Evolutionary conservation across 2,113 vertebrate species (phyloP).

Genomic region (Theristicus caerulescens): DNA sequence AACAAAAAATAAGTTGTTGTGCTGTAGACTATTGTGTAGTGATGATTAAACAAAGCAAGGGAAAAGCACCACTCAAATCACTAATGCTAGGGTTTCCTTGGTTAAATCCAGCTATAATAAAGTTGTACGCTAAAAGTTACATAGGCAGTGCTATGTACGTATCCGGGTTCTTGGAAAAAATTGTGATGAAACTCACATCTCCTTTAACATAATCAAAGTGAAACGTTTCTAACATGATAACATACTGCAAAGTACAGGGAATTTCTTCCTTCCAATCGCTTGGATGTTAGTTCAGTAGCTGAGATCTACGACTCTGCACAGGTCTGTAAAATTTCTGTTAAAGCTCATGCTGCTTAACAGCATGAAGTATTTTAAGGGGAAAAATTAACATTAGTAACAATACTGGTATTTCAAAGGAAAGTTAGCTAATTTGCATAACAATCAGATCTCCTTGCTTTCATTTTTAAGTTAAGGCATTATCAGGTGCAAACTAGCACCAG

Average conservation of each 20-base stretch:
- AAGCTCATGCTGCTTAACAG: neutral
- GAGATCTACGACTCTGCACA: constrained; percentile 54
- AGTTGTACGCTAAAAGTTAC: constrained; percentile 31
- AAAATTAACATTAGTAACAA: constrained; percentile 58
- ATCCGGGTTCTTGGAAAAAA: constrained; percentile 10
- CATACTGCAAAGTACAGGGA: constrained; percentile 15
- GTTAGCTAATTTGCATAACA: constrained; percentile 64
- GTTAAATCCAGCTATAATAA: constrained; percentile 52
- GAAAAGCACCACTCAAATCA: constrained; percentile 80
- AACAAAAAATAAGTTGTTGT: constrained; percentile 66
- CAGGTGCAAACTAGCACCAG: constrained; percentile 62
- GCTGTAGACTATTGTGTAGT: constrained; percentile 80
- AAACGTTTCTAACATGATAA: constrained; percentile 39
- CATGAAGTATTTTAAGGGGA: neutral
- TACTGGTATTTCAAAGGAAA: constrained; percentile 52
- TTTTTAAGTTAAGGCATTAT: constrained; percentile 68
- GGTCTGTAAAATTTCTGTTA: constrained; percentile 36
- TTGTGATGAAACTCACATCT: constrained; percentile 34
- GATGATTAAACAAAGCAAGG: constrained; percentile 81
- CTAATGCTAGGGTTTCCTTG: constrained; percentile 50
- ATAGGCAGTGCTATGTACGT: constrained; percentile 22
- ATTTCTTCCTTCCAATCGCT: neutral
- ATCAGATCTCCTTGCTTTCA: constrained; percentile 63
- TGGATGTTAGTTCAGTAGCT: constrained; percentile 25
- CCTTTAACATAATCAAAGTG: neutral